Percentiles rank a stretch among this genome's conserved stretches.
Conservation (phyloP, 2,888 invertebrate genomes). For the Abrostola triplasia region DNA sequence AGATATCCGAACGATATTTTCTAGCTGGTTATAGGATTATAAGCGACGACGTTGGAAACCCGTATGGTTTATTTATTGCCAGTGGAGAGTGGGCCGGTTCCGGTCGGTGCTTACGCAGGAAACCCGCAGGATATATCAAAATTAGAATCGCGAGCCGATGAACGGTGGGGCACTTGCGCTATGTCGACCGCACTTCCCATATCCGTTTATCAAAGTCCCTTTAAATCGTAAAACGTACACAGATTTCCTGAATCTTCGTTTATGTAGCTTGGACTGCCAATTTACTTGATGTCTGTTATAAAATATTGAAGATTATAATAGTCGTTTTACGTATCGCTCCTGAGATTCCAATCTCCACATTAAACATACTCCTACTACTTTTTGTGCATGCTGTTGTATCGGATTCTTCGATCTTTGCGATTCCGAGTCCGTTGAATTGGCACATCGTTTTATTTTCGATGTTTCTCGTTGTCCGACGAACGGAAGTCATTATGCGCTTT, state of each 20-base stretch:
- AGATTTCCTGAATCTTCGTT: conserved; percentile 34
- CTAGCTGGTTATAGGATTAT: conserved; percentile 56
- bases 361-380: conserved; percentile 23
- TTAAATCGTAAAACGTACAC: conserved; percentile 54
- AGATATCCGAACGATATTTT: conserved; percentile 27
- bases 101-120: conserved; percentile 74
- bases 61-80: conserved; percentile 74
- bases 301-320: neutral
- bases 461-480: conserved; percentile 77
- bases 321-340: neutral
- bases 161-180: conserved; percentile 72
- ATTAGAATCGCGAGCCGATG: conserved; percentile 80
- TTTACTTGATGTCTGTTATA: conserved; percentile 1
- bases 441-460: conserved; percentile 77
- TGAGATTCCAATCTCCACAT: neutral
- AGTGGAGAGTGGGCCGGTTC: conserved; percentile 71
- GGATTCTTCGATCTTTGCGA: conserved; percentile 52
- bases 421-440: conserved; percentile 55
- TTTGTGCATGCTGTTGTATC: conserved; percentile 35
- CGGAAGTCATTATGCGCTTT: conserved; percentile 88
- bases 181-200: conserved; percentile 77
- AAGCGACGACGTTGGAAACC: conserved; percentile 49
- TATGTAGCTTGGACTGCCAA: conserved; percentile 6
- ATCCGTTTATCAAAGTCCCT: conserved; percentile 70
- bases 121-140: conserved; percentile 80